Conservation (phyloP, 2,113 vertebrate species). For the Engystomops pustulosus region DNA sequence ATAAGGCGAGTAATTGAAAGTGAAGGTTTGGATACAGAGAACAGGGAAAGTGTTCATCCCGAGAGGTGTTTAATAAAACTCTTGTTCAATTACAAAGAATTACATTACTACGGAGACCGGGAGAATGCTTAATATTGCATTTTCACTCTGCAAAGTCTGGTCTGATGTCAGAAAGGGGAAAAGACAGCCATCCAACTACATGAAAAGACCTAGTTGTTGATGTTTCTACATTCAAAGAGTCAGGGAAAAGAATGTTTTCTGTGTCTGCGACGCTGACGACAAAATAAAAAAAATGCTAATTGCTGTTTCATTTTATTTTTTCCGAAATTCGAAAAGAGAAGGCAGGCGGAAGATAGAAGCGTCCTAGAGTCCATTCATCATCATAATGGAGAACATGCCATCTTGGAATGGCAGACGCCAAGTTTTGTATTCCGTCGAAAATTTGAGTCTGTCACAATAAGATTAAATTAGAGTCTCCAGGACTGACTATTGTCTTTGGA, state of each 20-base stretch:
- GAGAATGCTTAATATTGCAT: slow-evolving; percentile 60
- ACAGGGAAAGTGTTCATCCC: slow-evolving; percentile 60
- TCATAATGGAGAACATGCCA: neutral
- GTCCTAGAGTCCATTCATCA: neutral
- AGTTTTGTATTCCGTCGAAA: neutral
- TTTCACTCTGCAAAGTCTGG: slow-evolving; percentile 51
- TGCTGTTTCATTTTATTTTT: slow-evolving; percentile 5
- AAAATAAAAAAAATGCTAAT: slow-evolving; percentile 29
- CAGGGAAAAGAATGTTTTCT: slow-evolving; percentile 14
- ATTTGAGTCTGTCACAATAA: neutral
- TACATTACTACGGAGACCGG: slow-evolving; percentile 59
- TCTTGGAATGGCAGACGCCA: neutral
- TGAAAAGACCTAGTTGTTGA: slow-evolving; percentile 37
- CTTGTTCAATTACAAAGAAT: slow-evolving; percentile 60
- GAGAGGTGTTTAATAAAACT: slow-evolving; percentile 61
- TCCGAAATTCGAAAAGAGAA: slow-evolving; percentile 12
- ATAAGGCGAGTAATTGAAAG: slow-evolving; percentile 60
- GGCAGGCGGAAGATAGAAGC: neutral
- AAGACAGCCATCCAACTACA: slow-evolving; percentile 51
- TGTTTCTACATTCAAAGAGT: slow-evolving; percentile 30
- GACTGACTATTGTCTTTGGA: too few species aligned
- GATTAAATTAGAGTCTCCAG: neutral
- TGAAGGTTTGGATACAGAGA: slow-evolving; percentile 60
- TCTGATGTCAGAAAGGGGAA: slow-evolving; percentile 52
- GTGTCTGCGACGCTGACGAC: neutral